Conservation (phyloP, 2,797 vertebrate genomes). For the Scarus forsteni region DNA sequence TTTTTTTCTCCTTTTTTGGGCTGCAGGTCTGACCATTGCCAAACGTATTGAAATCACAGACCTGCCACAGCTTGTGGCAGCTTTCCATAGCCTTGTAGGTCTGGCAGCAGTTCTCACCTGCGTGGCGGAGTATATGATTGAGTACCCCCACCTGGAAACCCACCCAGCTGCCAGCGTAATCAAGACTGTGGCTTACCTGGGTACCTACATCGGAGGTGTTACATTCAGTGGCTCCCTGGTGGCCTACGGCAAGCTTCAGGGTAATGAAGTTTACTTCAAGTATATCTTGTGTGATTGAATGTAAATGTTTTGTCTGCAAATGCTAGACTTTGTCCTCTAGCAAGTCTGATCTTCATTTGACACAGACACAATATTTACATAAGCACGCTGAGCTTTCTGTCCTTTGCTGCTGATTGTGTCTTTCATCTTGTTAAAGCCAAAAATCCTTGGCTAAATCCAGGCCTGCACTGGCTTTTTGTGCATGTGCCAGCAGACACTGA, state of each 20-base stretch:
- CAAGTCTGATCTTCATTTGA: constrained; percentile 30
- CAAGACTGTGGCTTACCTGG: constrained; percentile 83
- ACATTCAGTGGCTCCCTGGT: constrained; percentile 86
- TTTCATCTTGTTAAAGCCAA: constrained; percentile 62
- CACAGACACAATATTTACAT: constrained; percentile 25
- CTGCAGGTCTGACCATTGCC: constrained; percentile 85
- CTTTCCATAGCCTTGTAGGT: constrained; percentile 87
- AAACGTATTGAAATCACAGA: constrained; percentile 88
- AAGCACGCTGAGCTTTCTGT: constrained; percentile 39
- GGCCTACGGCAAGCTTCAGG: constrained; percentile 84
- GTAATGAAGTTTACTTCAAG: constrained; percentile 35
- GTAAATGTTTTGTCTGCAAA: background rate
- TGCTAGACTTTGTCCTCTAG: background rate
- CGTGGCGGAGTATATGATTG: constrained; percentile 81
- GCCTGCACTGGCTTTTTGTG: constrained; percentile 20
- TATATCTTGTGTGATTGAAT: background rate
- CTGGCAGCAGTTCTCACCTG: constrained; percentile 85
- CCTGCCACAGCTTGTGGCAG: constrained; percentile 86
- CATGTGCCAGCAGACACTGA: constrained; percentile 35
- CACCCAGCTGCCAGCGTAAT: constrained; percentile 80
- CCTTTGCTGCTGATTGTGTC: constrained; percentile 53
- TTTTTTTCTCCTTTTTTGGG: background rate
- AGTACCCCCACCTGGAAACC: constrained; percentile 83
- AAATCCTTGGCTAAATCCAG: constrained; percentile 63
- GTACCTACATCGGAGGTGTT: constrained; percentile 83